A percentile compares a stretch with the other conserved stretches of the same genome.
Conservation (phyloP, 2,888 invertebrate species). For the Lissonota sp. region DNA sequence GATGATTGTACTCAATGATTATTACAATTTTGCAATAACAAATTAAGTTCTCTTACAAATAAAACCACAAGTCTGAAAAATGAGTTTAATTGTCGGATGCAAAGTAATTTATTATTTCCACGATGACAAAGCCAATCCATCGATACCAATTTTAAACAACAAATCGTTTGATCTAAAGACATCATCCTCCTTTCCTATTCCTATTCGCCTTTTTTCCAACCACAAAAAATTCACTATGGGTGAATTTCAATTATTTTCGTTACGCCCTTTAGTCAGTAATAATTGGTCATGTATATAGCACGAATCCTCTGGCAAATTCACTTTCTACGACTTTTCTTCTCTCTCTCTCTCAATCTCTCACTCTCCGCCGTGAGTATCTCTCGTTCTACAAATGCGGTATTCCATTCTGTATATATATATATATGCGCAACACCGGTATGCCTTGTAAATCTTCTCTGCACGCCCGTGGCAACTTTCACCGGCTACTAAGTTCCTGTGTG, state of each 20-base stretch:
- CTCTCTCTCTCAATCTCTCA: slow-evolving; percentile 6
- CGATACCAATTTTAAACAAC: no score
- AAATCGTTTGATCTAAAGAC: no score
- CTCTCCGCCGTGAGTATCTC: no score
- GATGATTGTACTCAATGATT: no score
- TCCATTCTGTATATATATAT: slow-evolving; percentile 19
- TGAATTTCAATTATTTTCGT: background rate
- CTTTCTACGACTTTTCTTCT: slow-evolving; percentile 59
- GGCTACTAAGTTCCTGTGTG: slow-evolving; percentile 46
- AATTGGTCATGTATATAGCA: background rate
- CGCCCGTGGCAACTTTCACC: slow-evolving; percentile 72
- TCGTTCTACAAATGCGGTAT: slow-evolving; percentile 39
- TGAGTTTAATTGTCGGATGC: no score
- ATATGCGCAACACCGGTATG: slow-evolving; percentile 21
- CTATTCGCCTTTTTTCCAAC: background rate
- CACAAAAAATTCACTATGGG: background rate
- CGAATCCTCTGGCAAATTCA: slow-evolving; percentile 59
- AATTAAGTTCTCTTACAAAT: no score
- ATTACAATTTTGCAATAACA: no score
- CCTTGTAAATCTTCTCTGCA: slow-evolving; percentile 59
- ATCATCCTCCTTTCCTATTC: no score
- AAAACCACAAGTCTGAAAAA: no score
- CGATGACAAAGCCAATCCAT: no score
- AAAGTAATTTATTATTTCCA: no score
- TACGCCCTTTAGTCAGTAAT: background rate